Evolutionary conservation across 2,797 vertebrate genomes (phyloP), one percentile per base, ranked within the genome.

Genomic region (Myioborus miniatus): DNA sequence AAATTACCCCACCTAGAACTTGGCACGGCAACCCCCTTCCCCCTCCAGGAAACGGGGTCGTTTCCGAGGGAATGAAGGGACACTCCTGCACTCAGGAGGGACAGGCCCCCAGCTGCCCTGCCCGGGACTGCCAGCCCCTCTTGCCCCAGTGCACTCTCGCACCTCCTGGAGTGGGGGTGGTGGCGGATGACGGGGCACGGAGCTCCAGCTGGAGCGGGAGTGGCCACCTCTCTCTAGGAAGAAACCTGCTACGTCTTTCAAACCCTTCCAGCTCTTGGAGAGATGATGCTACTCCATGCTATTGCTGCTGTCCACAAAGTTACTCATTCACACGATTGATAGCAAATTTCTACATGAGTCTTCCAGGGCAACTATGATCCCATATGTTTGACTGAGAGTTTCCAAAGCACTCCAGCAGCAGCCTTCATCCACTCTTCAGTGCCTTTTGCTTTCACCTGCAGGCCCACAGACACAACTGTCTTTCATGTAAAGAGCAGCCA

Each of bases 181-280:
- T 4, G 43, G 12, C 0, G 1, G 34, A 14, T 3, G 12, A n/a
- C 0, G 0, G 49, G 36, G 27, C 11, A 15, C 2, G 6, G 41
- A 52, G 19, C 43, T 56, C 29, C 16, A 8, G 29, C 15, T 13
- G 11, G 8, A 37, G 49, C 0, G 0, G 20, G 27, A 68, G n/a
- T 0, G 0, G 19, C 19, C 2, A 4, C 67, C n/a, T 64, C 29
- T 34, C 12, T 24, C 20, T 46, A 36, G 30, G 12, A 52, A 81
- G 44, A 78, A 55, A 67, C 11, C 8, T 65, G 12, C 16, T 29
- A 17, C 1, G 0, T 67, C 39, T 43, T 77, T 32, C 52, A n/a
- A 11, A 4, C 20, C 4, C 8, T 26, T 36, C 1, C 24, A 85
- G 20, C 22, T 41, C 39, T 43, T 14, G 43, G 44, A 50, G 37